Base-by-base conservation (phyloP, 1,140 invertebrate species). In the Sitobion miscanthi region DNA sequence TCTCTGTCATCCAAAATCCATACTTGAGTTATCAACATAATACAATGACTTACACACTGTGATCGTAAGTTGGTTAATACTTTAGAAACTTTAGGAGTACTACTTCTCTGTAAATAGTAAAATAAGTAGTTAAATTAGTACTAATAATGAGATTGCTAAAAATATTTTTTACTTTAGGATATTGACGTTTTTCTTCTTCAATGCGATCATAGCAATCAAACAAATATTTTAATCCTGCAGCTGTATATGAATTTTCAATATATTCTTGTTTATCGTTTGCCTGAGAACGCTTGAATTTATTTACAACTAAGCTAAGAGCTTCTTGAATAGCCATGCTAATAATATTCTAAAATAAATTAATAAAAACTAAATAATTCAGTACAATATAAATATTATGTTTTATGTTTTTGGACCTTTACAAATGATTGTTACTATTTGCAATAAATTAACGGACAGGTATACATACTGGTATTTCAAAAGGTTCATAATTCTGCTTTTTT, bases 161-260 rank as follows among this genome's bases (percentile, higher is more conserved):
- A 57, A 93, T 52, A n/a, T 38, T 49, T 87, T 94, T 94, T 94
- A 96, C 96, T 96, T 98, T 98, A 47, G 97, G 97, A 95, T 97
- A 96, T 95, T 97, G 97, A 94, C 96, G 96, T 95, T 97, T 97
- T 94, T 97, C 97, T 4, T 96, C 94, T 83, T 96, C 96, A 21
- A 97, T 96, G 94, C 97, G 96, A 45, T 96, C 96, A 95, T 97
- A 97, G 93, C 96, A 97, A 94, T 57, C 82, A 45, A 93, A 93
- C 14, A 93, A 86, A 85, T 85, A 93, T 85, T 45, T 57, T 7
- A 93, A 93, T 38, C 49, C 82, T 42, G 6, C 7, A 35, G 52
- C 83, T 52, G 23, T 54, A 30, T n/a, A 14, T 54, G 11, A 25
- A 86, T 30, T 14, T 20, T 77, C 62, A n/a, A 1, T 17, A 77